These are phyloP conservation scores for Halcyon malimbica DNA, from an alignment of 2,113 vertebrate species.

Conservation along the genomic window DNA sequence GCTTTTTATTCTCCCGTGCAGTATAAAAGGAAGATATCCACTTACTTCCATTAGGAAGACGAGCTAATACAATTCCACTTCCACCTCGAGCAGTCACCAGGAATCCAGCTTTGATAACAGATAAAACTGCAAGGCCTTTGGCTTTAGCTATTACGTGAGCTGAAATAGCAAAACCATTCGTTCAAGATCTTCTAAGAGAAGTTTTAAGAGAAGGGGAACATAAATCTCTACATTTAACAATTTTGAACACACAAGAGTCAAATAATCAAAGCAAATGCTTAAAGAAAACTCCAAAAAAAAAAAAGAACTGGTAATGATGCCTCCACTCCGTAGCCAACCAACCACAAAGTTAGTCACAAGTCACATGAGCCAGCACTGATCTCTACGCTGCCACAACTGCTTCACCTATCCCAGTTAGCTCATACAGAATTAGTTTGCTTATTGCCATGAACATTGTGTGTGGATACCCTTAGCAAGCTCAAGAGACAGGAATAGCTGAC, in stretches of 20 bases:
- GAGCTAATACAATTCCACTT: constrained; percentile 91
- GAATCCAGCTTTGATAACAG: constrained; percentile 95
- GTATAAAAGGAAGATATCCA: neutral
- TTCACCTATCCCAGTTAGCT: neutral
- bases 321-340: neutral
- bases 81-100: constrained; percentile 94
- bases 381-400: neutral
- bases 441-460: neutral
- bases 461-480: neutral
- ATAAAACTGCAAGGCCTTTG: constrained; percentile 91
- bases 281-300: neutral
- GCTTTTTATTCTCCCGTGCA: neutral
- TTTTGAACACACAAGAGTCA: neutral
- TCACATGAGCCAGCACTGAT: neutral
- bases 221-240: neutral
- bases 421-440: neutral
- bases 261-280: neutral
- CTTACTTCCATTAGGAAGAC: constrained; percentile 90
- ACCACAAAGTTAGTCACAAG: neutral
- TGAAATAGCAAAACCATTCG: constrained; percentile 54
- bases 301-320: neutral
- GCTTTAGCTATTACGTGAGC: constrained; percentile 95
- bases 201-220: neutral
- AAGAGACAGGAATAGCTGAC: neutral
- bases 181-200: neutral